A percentile compares a stretch with the other conserved stretches of the same genome.
phyloP scores from a whole-genome alignment of 1,140 invertebrate genomes.

The Luehdorfia chinensis region DNA sequence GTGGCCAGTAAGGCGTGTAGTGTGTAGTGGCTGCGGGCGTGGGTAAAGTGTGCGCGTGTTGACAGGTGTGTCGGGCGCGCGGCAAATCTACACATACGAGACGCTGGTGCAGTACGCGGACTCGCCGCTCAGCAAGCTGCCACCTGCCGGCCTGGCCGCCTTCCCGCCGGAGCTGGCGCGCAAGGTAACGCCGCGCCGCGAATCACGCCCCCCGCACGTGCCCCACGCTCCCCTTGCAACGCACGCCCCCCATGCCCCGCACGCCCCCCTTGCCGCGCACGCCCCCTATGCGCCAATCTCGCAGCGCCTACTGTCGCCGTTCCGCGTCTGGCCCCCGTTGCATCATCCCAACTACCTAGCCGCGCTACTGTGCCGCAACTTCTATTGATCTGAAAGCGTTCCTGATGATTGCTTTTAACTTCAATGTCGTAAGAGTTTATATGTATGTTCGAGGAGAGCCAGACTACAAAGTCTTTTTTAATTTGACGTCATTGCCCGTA shows the following conservation, averaged over 20 bases:
- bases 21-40: too few species aligned
- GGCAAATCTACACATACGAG: constrained; percentile 70
- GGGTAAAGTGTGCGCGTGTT: constrained; percentile 25
- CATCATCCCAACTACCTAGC: constrained; percentile 65
- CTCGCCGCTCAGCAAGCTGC: constrained; percentile 73
- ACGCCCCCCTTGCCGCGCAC: constrained; percentile 22
- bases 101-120: constrained; percentile 72
- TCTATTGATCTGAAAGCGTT: constrained; percentile 58
- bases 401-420: too few species aligned
- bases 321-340: constrained; percentile 46
- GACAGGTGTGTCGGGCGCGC: constrained; percentile 37
- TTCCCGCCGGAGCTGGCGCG: constrained; percentile 69
- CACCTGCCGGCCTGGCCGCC: constrained; percentile 56
- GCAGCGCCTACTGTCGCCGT: constrained; percentile 19
- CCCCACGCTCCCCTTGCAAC: constrained; percentile 16
- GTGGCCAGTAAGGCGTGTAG: not conserved
- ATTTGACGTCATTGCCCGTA: too few species aligned
- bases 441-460: too few species aligned
- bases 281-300: constrained; percentile 18
- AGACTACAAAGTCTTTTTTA: too few species aligned
- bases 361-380: constrained; percentile 63
- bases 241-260: constrained; percentile 18
- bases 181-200: constrained; percentile 63
- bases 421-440: too few species aligned
- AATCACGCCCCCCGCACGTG: constrained; percentile 19